A percentile compares a stretch with the other conserved stretches of the same genome.
phyloP scores from a whole-genome alignment of 2,113 vertebrate genomes.

The Neogobius melanostomus region DNA sequence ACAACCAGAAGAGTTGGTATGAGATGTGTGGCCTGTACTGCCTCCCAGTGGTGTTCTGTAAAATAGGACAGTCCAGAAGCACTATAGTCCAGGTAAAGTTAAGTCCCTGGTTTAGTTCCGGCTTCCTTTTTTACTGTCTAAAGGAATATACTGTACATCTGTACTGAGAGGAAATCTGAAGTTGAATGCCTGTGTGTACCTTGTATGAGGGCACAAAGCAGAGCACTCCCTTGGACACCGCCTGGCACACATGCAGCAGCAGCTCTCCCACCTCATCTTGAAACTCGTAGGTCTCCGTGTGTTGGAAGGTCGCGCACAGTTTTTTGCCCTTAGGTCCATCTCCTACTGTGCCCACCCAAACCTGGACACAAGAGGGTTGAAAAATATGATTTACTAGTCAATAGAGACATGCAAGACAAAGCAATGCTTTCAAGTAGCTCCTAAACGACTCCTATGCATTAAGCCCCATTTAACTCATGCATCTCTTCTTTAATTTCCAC shows the following conservation, averaged over 20 bases:
- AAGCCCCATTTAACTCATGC: no score
- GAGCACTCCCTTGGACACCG: conserved; percentile 84
- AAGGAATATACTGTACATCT: no score
- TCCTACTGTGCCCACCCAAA: conserved; percentile 95
- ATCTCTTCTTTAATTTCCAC: no score
- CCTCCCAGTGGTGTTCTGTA: conserved; percentile 69
- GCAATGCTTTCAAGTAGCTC: no score
- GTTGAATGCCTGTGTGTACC: conserved; percentile 67
- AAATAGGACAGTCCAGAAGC: background rate
- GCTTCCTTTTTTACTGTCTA: no score
- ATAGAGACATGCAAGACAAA: no score
- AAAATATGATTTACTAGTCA: background rate
- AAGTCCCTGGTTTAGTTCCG: no score
- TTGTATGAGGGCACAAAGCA: conserved; percentile 98
- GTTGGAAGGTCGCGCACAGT: conserved; percentile 90
- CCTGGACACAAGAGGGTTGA: conserved; percentile 67
- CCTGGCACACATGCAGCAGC: conserved; percentile 86
- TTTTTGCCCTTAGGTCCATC: conserved; percentile 86
- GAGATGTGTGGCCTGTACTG: conserved; percentile 69
- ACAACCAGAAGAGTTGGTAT: no score
- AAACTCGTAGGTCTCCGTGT: conserved; percentile 89
- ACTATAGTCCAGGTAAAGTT: background rate
- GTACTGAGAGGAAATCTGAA: no score
- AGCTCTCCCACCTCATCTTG: conserved; percentile 93
- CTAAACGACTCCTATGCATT: no score